Evolutionary conservation across 2,797 vertebrate species (phyloP), one percentile per base, ranked within the genome.

Genomic region (Spinus olivaceus): DNA sequence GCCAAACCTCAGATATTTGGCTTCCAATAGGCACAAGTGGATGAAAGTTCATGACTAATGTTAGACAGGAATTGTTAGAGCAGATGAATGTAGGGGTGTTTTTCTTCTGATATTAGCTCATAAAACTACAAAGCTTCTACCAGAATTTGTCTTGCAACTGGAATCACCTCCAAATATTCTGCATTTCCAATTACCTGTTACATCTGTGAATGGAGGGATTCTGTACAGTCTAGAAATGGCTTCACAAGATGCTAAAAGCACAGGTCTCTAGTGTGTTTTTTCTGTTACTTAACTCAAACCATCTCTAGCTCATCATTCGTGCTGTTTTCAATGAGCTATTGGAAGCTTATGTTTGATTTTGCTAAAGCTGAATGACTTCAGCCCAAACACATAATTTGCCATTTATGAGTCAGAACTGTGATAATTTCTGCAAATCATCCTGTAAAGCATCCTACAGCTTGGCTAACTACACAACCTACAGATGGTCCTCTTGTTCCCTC

Each of bases 11-110:
- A 23, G 19, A 24, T 39, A 21, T 53, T 72, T 64, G 44, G 13
- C 13, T 73, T 39, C 8, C n/a, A 10, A 22, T n/a, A n/a, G 20
- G 9, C 22, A 23, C 20, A 84, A 86, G 6, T 12, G 1, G 21
- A 27, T 73, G 4, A 35, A 82, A 54, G 18, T 53, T 53, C 14
- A 24, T 54, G n/a, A 22, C 37, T 63, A 6, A 25, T 12, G 10
- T 44, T 60, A 61, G 19, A 35, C 11, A 41, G 12, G 8, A 76
- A 23, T 47, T 66, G 30, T 44, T 65, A 27, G 3, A 61, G 12
- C 16, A 44, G 23, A 12, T 33, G 3, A 65, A 27, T 2, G 3
- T 14, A 60, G 6, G 8, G 11, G 1, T 7, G 20, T 23, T 9
- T 71, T 60, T 49, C 17, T 86, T 56, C 20, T 46, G n/a, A 28